phyloP scores from a whole-genome alignment of 2,888 invertebrate species.

The Dasypogon diadema region DNA sequence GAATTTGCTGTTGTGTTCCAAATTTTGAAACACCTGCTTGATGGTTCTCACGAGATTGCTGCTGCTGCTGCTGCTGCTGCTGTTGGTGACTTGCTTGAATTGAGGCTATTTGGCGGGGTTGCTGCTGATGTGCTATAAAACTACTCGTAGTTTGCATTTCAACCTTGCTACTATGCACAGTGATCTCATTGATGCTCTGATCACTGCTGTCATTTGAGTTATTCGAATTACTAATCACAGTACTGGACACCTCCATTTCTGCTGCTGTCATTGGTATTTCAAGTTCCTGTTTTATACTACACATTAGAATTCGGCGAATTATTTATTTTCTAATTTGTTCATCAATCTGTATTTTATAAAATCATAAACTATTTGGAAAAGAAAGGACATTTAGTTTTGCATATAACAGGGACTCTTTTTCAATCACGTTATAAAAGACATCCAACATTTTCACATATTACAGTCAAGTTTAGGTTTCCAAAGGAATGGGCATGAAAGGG shows the following conservation, averaged over 20 bases:
- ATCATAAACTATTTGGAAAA: no score
- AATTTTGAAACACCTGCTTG: conserved; percentile 42
- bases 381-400: no score
- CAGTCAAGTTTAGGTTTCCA: no score
- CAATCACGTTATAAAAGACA: no score
- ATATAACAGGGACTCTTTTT: no score
- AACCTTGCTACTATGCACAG: conserved; percentile 33
- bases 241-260: conserved; percentile 74
- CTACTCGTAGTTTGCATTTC: conserved; percentile 63
- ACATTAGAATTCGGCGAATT: background rate
- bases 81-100: conserved; percentile 58
- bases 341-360: no score
- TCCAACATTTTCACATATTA: no score
- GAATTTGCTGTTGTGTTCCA: conserved; percentile 54
- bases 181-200: conserved; percentile 48
- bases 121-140: conserved; percentile 63
- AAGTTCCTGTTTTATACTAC: conserved; percentile 68
- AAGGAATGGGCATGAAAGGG: no score
- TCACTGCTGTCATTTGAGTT: conserved; percentile 51
- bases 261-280: conserved; percentile 74
- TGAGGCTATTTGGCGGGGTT: conserved; percentile 55
- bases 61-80: conserved; percentile 13
- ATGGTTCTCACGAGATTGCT: conserved; percentile 37
- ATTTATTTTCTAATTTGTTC: no score
- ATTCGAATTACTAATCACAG: conserved; percentile 63